Evolutionary conservation across 2,113 vertebrate species (phyloP).

Genomic region (Galbula dea): DNA sequence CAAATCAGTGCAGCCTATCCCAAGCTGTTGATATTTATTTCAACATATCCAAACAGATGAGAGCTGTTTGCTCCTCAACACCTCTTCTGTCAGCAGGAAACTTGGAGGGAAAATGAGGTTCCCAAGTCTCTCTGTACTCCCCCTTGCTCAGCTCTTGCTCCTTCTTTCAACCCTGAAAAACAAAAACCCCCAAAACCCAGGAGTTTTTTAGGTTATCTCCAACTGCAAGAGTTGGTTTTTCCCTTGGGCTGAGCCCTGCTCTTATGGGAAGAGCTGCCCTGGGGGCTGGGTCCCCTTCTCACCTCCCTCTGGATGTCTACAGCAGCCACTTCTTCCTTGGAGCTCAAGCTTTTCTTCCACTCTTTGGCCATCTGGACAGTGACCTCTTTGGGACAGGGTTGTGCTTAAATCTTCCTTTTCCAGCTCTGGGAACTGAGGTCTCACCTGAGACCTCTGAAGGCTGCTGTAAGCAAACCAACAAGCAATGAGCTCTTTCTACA

Average conservation of each 20-base stretch:
- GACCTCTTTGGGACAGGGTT: neutral
- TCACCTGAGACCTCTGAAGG: neutral
- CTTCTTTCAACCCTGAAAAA: neutral
- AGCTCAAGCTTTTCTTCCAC: neutral
- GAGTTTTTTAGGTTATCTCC: neutral
- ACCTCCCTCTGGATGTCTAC: fast-evolving
- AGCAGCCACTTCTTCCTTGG: neutral
- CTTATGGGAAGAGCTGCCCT: neutral
- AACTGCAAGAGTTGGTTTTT: neutral
- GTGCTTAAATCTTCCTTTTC: neutral
- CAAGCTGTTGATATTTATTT: neutral
- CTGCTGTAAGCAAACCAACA: neutral
- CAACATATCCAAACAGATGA: neutral
- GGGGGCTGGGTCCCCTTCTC: neutral
- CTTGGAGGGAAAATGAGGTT: neutral
- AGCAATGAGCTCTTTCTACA: neutral
- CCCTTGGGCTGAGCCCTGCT: neutral
- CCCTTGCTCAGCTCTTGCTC: neutral
- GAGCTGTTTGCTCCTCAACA: neutral
- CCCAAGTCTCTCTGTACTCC: neutral
- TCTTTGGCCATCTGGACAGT: no score
- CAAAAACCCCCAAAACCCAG: no score
- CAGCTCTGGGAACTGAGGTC: neutral
- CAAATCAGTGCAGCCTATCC: neutral
- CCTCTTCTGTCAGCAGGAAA: no score